A percentile compares a stretch with the other conserved stretches of the same genome.
These are phyloP conservation scores for Prionailurus bengalensis DNA, from an alignment of 2,113 vertebrate genomes.

Conservation along the genomic window DNA sequence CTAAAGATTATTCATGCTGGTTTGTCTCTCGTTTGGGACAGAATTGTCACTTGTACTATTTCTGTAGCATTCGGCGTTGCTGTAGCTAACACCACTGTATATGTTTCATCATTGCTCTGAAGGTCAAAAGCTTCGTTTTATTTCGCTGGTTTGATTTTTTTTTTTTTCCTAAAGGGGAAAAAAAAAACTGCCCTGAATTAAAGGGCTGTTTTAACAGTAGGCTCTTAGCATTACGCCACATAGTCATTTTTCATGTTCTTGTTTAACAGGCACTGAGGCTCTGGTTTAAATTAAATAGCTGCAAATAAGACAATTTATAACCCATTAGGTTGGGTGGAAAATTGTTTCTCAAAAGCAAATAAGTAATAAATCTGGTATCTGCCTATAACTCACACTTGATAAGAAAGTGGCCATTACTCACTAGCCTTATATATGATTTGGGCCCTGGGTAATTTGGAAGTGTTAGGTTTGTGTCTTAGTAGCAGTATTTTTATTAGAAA, in stretches of 20 bases:
- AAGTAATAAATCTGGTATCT: constrained; percentile 84
- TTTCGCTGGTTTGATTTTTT: constrained; percentile 75
- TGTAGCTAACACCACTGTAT: constrained; percentile 76
- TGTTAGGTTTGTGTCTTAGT: constrained; percentile 83
- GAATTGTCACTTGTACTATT: constrained; percentile 82
- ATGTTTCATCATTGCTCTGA: constrained; percentile 75
- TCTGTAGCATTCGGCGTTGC: constrained; percentile 75
- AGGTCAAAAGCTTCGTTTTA: constrained; percentile 80
- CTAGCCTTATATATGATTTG: constrained; percentile 75
- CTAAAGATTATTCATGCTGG: constrained; percentile 85
- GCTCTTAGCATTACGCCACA: constrained; percentile 68
- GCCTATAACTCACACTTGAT: constrained; percentile 76
- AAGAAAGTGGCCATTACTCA: constrained; percentile 76
- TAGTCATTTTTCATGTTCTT: constrained; percentile 82
- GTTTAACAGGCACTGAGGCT: constrained; percentile 84
- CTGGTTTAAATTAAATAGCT: constrained; percentile 88
- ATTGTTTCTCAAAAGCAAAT: constrained; percentile 84
- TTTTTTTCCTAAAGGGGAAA: not conserved
- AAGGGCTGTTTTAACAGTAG: constrained; percentile 75
- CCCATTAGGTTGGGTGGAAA: constrained; percentile 83
- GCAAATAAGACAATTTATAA: constrained; percentile 81
- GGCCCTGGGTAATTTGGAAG: constrained; percentile 83
- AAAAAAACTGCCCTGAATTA: constrained; percentile 60
- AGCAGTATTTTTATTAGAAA: constrained; percentile 82
- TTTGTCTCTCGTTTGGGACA: constrained; percentile 81